A percentile compares a stretch with the other conserved stretches of the same genome.
Conservation (phyloP, 1,140 invertebrate genomes). For the Ceratosolen solmsi region DNA sequence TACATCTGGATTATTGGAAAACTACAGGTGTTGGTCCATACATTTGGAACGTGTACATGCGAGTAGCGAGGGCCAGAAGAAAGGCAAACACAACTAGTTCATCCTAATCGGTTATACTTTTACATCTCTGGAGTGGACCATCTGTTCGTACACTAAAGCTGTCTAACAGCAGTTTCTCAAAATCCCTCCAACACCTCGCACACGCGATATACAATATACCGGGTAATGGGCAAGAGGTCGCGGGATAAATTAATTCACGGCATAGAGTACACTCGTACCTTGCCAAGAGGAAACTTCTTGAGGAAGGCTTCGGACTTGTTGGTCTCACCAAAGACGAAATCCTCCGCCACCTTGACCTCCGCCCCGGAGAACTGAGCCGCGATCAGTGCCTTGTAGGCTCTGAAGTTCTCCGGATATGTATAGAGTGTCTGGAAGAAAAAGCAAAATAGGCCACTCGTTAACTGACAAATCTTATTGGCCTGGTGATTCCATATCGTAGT, state of each 20-base stretch:
- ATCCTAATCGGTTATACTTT: too few relatives aligned
- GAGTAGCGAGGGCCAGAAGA: too few relatives aligned
- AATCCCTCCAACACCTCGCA: too few relatives aligned
- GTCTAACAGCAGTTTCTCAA: too few relatives aligned
- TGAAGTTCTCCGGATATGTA: constrained; percentile 96
- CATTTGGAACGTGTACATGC: too few relatives aligned
- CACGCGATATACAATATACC: too few relatives aligned
- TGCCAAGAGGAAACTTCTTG: constrained; percentile 95
- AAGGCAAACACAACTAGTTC: too few relatives aligned
- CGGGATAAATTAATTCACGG: not conserved
- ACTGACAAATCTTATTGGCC: not conserved
- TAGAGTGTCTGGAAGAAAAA: constrained; percentile 88
- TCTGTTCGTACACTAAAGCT: too few relatives aligned
- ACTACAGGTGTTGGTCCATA: too few relatives aligned
- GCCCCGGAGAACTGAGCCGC: constrained; percentile 95
- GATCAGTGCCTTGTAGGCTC: constrained; percentile 93
- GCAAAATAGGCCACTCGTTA: constrained; percentile 31
- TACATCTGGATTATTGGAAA: too few relatives aligned
- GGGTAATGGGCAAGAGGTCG: not conserved
- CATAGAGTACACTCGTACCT: constrained; percentile 77
- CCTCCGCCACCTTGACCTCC: constrained; percentile 86
- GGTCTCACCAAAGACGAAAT: constrained; percentile 94
- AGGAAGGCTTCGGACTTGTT: constrained; percentile 91
- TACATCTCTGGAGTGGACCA: too few relatives aligned
- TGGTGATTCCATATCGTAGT: not conserved